These are phyloP conservation scores for Neoaliturus tenellus DNA, from an alignment of 2,888 invertebrate species.

Conservation along the genomic window DNA sequence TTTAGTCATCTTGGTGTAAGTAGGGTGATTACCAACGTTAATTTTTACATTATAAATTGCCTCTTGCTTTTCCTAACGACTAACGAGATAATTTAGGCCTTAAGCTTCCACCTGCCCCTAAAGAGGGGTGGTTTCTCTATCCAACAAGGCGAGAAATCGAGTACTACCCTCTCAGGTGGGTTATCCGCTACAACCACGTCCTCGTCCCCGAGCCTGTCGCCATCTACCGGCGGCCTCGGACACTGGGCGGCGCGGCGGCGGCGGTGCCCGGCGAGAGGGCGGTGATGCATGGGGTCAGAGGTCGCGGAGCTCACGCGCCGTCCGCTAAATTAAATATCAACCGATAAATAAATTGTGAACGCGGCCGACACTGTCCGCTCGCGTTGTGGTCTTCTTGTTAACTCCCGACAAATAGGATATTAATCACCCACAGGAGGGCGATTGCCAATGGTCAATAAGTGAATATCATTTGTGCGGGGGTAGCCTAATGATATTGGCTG, in stretches of 20 bases:
- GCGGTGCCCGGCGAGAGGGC: too few species aligned
- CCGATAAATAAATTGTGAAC: slow-evolving; percentile 35
- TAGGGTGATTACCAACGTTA: too few species aligned
- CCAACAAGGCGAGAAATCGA: too few species aligned
- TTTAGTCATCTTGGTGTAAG: too few species aligned
- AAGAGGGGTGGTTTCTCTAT: too few species aligned
- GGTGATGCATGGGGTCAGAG: slow-evolving; percentile 42
- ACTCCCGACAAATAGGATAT: slow-evolving; percentile 12
- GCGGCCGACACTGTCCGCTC: background rate
- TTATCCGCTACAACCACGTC: too few species aligned
- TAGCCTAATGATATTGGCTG: background rate
- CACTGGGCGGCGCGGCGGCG: background rate
- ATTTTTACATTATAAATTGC: too few species aligned
- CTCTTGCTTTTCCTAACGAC: too few species aligned
- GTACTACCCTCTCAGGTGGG: too few species aligned
- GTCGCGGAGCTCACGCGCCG: slow-evolving; percentile 21
- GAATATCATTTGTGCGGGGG: background rate
- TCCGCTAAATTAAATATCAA: slow-evolving; percentile 48
- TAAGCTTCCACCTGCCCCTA: too few species aligned
- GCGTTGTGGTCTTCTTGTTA: slow-evolving; percentile 14
- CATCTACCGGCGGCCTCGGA: background rate
- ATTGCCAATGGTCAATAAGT: slow-evolving; percentile 9
- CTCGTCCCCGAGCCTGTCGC: too few species aligned
- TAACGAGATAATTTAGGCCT: too few species aligned
- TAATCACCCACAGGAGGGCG: background rate